Evolutionary conservation across 23 tunicate species (phyloP).

Genomic region (Halocynthia roretzi): DNA sequence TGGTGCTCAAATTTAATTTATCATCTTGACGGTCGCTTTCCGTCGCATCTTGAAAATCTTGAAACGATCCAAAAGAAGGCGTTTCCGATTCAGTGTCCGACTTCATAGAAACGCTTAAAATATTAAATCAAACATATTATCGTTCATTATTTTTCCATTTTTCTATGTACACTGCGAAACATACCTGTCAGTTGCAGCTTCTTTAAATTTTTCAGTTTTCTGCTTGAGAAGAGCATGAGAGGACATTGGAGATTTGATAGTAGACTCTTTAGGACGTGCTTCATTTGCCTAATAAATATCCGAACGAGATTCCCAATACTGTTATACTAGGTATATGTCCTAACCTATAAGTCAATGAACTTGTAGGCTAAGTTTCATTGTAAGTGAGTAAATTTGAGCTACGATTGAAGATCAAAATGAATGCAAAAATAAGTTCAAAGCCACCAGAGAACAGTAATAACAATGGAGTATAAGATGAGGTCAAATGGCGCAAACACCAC

Average conservation of each 20-base stretch:
- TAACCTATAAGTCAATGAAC: no score
- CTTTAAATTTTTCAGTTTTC: conserved; percentile 3
- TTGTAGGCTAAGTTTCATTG: no score
- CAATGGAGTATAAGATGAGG: no score
- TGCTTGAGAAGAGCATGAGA: background rate
- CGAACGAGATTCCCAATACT: background rate
- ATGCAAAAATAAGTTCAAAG: no score
- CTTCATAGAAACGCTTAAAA: background rate
- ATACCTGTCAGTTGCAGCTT: background rate
- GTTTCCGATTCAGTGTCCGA: background rate
- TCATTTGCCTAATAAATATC: background rate
- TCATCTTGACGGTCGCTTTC: background rate
- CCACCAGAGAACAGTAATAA: no score
- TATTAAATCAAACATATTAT: background rate
- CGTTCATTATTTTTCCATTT: background rate
- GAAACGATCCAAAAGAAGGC: conserved; percentile 1
- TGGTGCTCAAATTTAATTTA: no score
- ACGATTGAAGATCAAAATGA: no score
- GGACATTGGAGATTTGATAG: conserved; percentile 4
- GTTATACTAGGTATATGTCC: no score
- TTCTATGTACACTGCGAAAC: background rate
- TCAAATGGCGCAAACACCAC: no score
- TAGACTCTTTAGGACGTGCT: background rate
- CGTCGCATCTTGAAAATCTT: background rate
- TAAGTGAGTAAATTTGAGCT: no score